A percentile compares a stretch with the other conserved stretches of the same genome.
Evolutionary conservation across 2,797 vertebrate genomes (phyloP).

Genomic region (Streptopelia turtur): DNA sequence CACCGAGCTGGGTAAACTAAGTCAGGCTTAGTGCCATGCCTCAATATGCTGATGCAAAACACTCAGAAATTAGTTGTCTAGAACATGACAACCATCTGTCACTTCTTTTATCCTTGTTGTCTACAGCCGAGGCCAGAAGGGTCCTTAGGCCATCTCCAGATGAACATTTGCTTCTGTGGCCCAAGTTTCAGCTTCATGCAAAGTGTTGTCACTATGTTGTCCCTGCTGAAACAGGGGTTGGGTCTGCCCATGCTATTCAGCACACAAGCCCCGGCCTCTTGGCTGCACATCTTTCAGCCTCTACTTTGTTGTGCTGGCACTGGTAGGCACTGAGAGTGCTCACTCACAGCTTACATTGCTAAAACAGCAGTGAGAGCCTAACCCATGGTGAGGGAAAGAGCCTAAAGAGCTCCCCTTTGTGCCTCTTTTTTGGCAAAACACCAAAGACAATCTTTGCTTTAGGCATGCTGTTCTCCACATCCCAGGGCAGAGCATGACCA

Average conservation of each 20-base stretch:
- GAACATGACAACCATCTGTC: no score
- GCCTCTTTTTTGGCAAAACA: neutral
- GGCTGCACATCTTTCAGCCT: neutral
- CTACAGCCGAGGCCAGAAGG: neutral
- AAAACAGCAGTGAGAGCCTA: neutral
- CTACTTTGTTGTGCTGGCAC: neutral
- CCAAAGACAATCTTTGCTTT: neutral
- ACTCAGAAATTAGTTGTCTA: neutral
- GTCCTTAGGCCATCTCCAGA: neutral
- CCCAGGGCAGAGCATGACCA: fast-evolving
- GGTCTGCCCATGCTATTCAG: fast-evolving
- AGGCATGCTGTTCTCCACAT: neutral
- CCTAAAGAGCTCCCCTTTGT: fast-evolving
- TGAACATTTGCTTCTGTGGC: fast-evolving
- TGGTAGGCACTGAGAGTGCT: neutral
- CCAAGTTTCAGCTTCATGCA: neutral
- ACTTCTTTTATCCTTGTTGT: neutral
- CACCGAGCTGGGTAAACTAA: neutral
- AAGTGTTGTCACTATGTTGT: fast-evolving
- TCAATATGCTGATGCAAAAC: neutral
- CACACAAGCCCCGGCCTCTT: neutral
- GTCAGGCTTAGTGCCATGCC: neutral
- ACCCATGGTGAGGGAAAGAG: fast-evolving
- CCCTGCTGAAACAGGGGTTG: neutral
- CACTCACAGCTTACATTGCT: neutral